Conservation (phyloP, 2,888 invertebrate genomes). For the Lysandra bellargus region DNA sequence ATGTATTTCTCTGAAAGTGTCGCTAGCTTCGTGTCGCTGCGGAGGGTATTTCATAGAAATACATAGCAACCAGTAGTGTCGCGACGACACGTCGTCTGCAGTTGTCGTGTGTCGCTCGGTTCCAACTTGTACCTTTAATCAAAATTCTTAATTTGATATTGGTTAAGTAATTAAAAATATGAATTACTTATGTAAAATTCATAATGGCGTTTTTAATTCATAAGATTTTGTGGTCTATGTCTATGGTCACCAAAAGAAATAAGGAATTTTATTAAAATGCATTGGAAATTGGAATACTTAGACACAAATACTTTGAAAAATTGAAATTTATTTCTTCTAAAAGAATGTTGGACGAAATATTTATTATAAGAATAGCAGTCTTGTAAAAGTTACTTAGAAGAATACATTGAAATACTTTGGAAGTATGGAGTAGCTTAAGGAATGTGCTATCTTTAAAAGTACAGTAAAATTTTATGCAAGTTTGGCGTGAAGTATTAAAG, state of each 20-base stretch:
- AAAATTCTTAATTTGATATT: too few species aligned
- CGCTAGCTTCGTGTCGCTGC: too few species aligned
- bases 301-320: slow-evolving; percentile 7
- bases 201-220: not conserved
- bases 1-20: too few species aligned
- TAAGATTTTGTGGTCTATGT: not conserved
- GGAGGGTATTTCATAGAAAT: too few species aligned
- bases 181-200: not conserved
- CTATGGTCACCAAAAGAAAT: not conserved
- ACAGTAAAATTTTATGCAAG: not conserved
- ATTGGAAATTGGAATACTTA: slow-evolving; percentile 1
- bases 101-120: too few species aligned
- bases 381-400: not conserved
- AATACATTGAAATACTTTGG: not conserved
- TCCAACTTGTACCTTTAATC: too few species aligned
- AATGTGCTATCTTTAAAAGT: slow-evolving; percentile 1
- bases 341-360: slow-evolving; percentile 8
- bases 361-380: slow-evolving; percentile 12
- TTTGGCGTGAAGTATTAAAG: not conserved
- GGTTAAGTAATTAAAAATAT: too few species aligned
- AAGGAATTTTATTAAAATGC: not conserved
- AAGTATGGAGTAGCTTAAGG: not conserved
- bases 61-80: too few species aligned
- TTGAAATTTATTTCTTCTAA: not conserved
- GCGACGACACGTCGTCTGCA: too few species aligned